phyloP scores from a whole-genome alignment of 1,140 invertebrate species.

The Drosophila navojoa region DNA sequence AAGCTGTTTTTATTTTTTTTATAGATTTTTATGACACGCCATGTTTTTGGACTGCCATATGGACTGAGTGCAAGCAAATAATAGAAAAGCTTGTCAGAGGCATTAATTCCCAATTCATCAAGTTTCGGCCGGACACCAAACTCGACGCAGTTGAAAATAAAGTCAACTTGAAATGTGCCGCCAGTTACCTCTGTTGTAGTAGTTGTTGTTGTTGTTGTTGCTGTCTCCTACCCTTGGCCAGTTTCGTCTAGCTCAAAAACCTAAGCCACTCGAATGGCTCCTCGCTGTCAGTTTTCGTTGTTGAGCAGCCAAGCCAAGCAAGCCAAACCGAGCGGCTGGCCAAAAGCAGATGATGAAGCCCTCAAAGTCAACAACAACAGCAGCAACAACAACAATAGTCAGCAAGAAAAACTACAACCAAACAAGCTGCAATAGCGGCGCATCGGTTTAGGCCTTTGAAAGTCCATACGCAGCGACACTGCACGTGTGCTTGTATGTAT shows the following conservation, averaged over 20 bases:
- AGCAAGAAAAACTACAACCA: slow-evolving; percentile 33
- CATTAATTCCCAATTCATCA: slow-evolving; percentile 81
- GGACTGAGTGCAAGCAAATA: slow-evolving; percentile 27
- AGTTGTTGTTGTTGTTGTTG: slow-evolving; percentile 40
- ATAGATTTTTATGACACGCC: slow-evolving; percentile 37
- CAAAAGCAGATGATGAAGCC: slow-evolving; percentile 81
- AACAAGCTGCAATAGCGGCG: slow-evolving; percentile 57
- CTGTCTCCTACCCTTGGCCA: slow-evolving; percentile 70
- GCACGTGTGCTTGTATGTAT: not conserved
- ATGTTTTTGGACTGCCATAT: slow-evolving; percentile 24
- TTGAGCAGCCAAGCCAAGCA: slow-evolving; percentile 27
- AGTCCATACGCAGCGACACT: slow-evolving; percentile 54
- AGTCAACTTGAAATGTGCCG: slow-evolving; percentile 81
- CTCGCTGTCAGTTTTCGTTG: slow-evolving; percentile 79
- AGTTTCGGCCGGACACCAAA: slow-evolving; percentile 65
- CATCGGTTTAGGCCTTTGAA: slow-evolving; percentile 82
- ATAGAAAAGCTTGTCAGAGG: slow-evolving; percentile 60
- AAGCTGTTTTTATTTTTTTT: slow-evolving; percentile 12
- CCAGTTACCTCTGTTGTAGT: slow-evolving; percentile 49
- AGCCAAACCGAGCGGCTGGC: slow-evolving; percentile 62
- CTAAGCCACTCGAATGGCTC: slow-evolving; percentile 71
- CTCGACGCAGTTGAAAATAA: slow-evolving; percentile 68
- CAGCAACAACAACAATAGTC: slow-evolving; percentile 38
- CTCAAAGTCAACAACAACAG: slow-evolving; percentile 72
- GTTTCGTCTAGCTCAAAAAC: slow-evolving; percentile 68